Evolutionary conservation across 1,140 invertebrate genomes (phyloP), one percentile per base, ranked within the genome.

Genomic region (Hycleus cichorii): DNA sequence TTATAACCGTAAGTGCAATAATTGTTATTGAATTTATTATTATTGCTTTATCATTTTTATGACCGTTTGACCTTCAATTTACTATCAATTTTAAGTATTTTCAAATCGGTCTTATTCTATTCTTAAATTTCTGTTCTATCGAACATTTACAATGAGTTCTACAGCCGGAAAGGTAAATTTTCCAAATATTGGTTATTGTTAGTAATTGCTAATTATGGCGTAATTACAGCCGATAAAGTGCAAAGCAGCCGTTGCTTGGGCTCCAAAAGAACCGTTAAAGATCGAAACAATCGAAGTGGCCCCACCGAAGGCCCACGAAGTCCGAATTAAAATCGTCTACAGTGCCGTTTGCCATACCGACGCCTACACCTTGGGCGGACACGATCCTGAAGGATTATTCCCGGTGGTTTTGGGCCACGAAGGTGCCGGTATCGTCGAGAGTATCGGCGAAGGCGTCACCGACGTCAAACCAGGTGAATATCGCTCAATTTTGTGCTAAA

Each of bases 281-380:
- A 81, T 98, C 39, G 97, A 99, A 78, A 87, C 86, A 46, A 81
- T 99, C 59, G 86, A 96, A 78, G 97, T 99, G 1, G 91, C 85
- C n/a, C 92, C 95, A 47, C 97, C 97, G 4, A 92, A 90, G 76
- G 86, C 86, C 2, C 84, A 89, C 64, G 90, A 93, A 82, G 86
- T 89, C n/a, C 80, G 88, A 50, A 78, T 94, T 8, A 86, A 93
- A 77, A 82, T 98, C 48, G 68, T 85, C 4, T 82, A 87, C 25
- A 91, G 91, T 53, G 95, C 93, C 44, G 86, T 99, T n/a, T 99
- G 97, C 72, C 97, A 99, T 70, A 99, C 97, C 0, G 97, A 99
- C 80, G 86, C 91, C 3, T 97, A 97, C 69, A 98, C 95, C 11
- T 74, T 97, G 11, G 86, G 86, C 65, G 96, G 97, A 9, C 80